Base-by-base conservation (phyloP, 2,797 vertebrate genomes). In the Lagocephalus sceleratus region DNA sequence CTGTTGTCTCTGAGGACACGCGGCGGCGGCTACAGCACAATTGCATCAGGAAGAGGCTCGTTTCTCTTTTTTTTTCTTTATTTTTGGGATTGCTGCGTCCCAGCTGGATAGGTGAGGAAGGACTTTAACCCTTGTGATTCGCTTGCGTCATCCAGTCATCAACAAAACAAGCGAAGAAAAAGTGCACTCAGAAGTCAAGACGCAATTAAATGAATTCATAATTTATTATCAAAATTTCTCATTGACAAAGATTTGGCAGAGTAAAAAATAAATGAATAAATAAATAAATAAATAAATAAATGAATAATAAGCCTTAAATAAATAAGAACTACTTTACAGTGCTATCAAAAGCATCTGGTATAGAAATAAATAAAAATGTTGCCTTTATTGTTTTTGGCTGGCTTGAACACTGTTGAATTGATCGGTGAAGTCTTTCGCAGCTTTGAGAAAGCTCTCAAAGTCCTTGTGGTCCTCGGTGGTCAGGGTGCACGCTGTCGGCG, bases 231-330 rank as follows among this genome's bases (percentile, higher is more conserved):
- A 60, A 22, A 55, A 19, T 54, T 40, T 49, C 4, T 47, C 20
- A 53, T 47, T 3, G 32, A 20, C 11, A 54, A 3, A 17, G 1
- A 41, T 48, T 3, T n/a, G 2, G 0, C 49, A 60, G 4, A 17
- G 23, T 51, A 41, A 71, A 59, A 57, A 79, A 66, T 71, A 62
- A 44, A 55, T 70, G 35, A 43, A 44, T 44, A 44, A 22, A 39
- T 39, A 3, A 70, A n/a, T 71, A 68, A 72, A 73, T 71, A 56
- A 43, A 46, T 72, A 67, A 76, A 66, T 71, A 62, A 44, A 55
- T 70, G 35, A 43, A 44, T 44, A 44, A 22, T 39, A 3, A 70
- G n/a, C n/a, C n/a, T n/a, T 71, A 68, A 72, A 73, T 71, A 56
- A 43, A 46, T 72, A 67, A 76, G 72, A 78, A 75, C 66, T 52